These are phyloP conservation scores for Dipodomys spectabilis DNA, from an alignment of 2,113 vertebrate genomes.

Conservation along the genomic window DNA sequence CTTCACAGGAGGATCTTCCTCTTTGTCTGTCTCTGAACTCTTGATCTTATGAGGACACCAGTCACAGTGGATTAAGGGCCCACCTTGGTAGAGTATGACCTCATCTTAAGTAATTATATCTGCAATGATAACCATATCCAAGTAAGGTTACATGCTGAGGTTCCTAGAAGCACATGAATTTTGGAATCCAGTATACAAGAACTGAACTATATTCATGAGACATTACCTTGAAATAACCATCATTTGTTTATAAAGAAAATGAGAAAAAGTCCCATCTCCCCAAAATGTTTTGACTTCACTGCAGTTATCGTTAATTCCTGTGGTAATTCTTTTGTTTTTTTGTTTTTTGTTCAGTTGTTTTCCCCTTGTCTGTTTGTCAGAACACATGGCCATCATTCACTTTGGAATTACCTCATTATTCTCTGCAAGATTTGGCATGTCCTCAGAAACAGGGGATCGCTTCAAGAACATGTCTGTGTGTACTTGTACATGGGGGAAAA, in stretches of 20 bases:
- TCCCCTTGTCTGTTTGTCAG: not conserved
- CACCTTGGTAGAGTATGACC: not conserved
- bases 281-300: not conserved
- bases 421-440: constrained; percentile 38
- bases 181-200: not conserved
- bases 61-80: not conserved
- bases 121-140: constrained; percentile 4
- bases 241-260: constrained; percentile 13
- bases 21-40: not conserved
- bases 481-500: not conserved
- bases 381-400: not conserved
- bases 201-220: constrained; percentile 1
- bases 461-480: not conserved
- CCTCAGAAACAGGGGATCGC: constrained; percentile 25
- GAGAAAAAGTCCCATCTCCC: not conserved
- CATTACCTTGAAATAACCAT: constrained; percentile 14
- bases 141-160: constrained; percentile 7
- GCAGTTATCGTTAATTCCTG: not conserved
- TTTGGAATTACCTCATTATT: constrained; percentile 45
- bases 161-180: not conserved
- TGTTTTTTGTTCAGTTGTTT: not conserved
- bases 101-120: constrained; percentile 19
- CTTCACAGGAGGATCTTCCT: not conserved
- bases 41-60: not conserved
- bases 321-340: constrained; percentile 34